Percentiles rank a stretch among this genome's conserved stretches.
phyloP scores from a whole-genome alignment of 2,888 invertebrate genomes.

The Neocrepidodera transversa region DNA sequence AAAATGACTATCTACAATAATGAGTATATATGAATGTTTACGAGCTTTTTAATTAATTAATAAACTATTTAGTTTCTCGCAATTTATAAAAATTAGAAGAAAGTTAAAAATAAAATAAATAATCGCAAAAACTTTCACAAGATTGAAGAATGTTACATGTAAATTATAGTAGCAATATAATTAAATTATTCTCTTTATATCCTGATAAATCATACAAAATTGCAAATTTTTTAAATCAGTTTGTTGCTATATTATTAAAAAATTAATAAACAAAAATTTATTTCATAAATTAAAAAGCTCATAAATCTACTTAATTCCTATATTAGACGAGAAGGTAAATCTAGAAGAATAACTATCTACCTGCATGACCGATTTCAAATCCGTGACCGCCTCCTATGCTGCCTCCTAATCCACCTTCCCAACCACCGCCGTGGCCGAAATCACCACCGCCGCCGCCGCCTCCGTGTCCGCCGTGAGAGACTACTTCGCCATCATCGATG shows the following conservation, averaged over 20 bases:
- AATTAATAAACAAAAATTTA: no score
- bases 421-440: slow-evolving; percentile 9
- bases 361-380: slow-evolving; percentile 36
- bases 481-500: background rate
- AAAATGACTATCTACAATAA: background rate
- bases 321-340: slow-evolving; percentile 14
- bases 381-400: background rate
- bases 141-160: no score
- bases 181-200: no score
- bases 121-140: no score
- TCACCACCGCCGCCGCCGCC: background rate
- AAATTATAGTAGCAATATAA: no score
- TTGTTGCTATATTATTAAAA: no score
- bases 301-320: slow-evolving; percentile 16
- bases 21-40: background rate
- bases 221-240: no score
- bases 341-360: slow-evolving; percentile 32
- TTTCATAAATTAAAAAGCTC: slow-evolving; percentile 7
- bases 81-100: no score
- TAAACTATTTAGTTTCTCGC: background rate
- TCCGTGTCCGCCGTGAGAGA: slow-evolving; percentile 1
- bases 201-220: no score
- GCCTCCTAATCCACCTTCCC: background rate
- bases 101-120: no score
- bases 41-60: background rate